Conservation (phyloP, 2,797 vertebrate genomes). For the Hippocampus kuda region DNA sequence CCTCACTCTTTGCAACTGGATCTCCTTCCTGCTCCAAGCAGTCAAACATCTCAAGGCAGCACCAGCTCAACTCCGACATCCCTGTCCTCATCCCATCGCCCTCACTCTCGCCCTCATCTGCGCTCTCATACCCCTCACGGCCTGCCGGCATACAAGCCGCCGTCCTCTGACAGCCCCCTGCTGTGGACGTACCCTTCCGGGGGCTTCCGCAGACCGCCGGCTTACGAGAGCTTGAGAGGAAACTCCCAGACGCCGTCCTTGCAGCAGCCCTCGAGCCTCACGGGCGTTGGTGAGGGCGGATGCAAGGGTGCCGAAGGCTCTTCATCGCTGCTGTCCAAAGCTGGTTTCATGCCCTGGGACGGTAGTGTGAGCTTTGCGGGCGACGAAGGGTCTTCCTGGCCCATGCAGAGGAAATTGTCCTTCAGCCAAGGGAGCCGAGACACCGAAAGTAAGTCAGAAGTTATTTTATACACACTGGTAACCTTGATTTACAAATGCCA, state of each 20-base stretch:
- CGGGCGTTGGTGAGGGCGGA: slow-evolving; percentile 46
- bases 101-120: slow-evolving; percentile 64
- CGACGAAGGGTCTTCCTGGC: slow-evolving; percentile 72
- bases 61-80: slow-evolving; percentile 66
- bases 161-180: slow-evolving; percentile 71
- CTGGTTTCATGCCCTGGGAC: slow-evolving; percentile 72
- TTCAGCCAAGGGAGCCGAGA: slow-evolving; percentile 77
- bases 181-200: slow-evolving; percentile 86
- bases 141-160: slow-evolving; percentile 71
- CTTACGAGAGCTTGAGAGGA: slow-evolving; percentile 77
- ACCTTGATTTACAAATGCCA: too few species aligned
- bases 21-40: slow-evolving; percentile 27
- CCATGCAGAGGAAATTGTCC: slow-evolving; percentile 78
- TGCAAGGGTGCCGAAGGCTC: slow-evolving; percentile 58
- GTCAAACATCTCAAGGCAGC: slow-evolving; percentile 52
- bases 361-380: slow-evolving; percentile 65
- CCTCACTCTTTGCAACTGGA: slow-evolving; percentile 57
- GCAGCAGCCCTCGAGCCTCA: slow-evolving; percentile 54
- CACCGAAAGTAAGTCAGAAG: slow-evolving; percentile 72
- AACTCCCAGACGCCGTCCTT: slow-evolving; percentile 59
- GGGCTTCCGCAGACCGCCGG: slow-evolving; percentile 77
- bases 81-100: slow-evolving; percentile 59
- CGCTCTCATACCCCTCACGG: slow-evolving; percentile 70
- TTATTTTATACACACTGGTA: slow-evolving; percentile 16
- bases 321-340: slow-evolving; percentile 62